These are phyloP conservation scores for Phoenicopterus ruber DNA, from an alignment of 2,113 vertebrate species.

Conservation along the genomic window DNA sequence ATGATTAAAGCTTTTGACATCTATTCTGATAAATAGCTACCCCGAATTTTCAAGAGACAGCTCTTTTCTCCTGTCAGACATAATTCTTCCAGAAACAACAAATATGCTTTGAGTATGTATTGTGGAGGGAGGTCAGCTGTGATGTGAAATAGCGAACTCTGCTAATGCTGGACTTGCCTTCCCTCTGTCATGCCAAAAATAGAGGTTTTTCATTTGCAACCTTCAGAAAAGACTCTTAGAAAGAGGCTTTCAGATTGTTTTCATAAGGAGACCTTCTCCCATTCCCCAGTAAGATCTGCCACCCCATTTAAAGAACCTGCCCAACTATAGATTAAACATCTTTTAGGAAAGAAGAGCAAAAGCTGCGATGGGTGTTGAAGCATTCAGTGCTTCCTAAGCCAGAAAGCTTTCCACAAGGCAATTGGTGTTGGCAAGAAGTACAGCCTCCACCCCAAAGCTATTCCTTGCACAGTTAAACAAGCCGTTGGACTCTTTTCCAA, in stretches of 20 bases:
- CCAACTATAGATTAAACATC: neutral
- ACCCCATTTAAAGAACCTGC: neutral
- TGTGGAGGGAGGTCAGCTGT: constrained; percentile 31
- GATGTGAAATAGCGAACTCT: constrained; percentile 18
- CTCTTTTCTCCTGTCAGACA: constrained; percentile 33
- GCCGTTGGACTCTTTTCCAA: constrained; percentile 24
- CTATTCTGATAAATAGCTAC: constrained; percentile 16
- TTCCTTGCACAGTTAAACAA: constrained; percentile 42
- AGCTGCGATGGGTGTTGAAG: neutral
- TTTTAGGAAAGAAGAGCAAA: neutral
- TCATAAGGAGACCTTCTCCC: neutral
- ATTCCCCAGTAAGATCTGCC: neutral
- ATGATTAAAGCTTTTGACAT: constrained; percentile 38
- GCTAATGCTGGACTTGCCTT: constrained; percentile 4
- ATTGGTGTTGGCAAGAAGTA: constrained; percentile 34
- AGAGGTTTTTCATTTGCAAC: neutral
- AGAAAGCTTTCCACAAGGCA: constrained; percentile 51
- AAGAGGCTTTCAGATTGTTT: neutral
- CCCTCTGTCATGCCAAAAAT: constrained; percentile 7
- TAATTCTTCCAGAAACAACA: constrained; percentile 51
- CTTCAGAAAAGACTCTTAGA: neutral
- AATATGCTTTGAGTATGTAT: constrained; percentile 28
- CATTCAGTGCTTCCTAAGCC: constrained; percentile 4
- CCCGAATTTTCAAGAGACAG: constrained; percentile 31
- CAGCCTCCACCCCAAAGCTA: constrained; percentile 27